Percentiles rank a stretch among this genome's conserved stretches.
Evolutionary conservation across 2,888 invertebrate genomes (phyloP).

Genomic region (Drosophila colorata): DNA sequence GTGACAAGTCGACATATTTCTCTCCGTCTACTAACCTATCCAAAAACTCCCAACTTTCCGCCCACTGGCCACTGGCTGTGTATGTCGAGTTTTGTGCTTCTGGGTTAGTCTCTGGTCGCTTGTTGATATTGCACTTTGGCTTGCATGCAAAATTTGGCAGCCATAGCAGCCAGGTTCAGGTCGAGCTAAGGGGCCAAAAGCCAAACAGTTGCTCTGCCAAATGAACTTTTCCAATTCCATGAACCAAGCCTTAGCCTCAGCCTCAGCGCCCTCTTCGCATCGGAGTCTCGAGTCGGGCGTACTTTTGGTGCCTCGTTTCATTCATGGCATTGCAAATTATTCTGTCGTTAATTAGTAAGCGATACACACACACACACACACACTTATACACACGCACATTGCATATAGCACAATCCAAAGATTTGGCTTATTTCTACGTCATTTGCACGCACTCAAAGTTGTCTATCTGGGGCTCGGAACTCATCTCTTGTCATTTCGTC

Average conservation of each 20-base stretch:
- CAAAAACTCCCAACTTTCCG: background rate
- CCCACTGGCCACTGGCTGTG: background rate
- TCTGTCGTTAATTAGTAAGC: slow-evolving; percentile 80
- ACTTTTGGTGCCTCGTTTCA: slow-evolving; percentile 38
- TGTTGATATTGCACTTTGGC: slow-evolving; percentile 80
- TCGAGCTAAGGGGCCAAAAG: slow-evolving; percentile 56
- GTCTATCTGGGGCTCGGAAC: slow-evolving; percentile 14
- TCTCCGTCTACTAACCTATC: slow-evolving; percentile 8
- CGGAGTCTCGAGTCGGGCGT: background rate
- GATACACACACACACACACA: slow-evolving; percentile 38
- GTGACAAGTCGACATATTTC: slow-evolving; percentile 72
- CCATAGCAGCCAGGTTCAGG: slow-evolving; percentile 17
- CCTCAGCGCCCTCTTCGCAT: no score
- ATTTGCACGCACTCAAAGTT: slow-evolving; percentile 70
- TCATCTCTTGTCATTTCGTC: slow-evolving; percentile 44
- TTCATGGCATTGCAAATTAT: slow-evolving; percentile 76
- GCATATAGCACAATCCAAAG: slow-evolving; percentile 30
- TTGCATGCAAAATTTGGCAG: slow-evolving; percentile 74
- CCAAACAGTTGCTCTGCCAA: slow-evolving; percentile 78
- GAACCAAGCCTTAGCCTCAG: slow-evolving; percentile 6
- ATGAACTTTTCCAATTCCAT: slow-evolving; percentile 76
- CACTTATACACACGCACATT: slow-evolving; percentile 22
- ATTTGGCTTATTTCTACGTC: slow-evolving; percentile 76
- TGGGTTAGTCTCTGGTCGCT: slow-evolving; percentile 36
- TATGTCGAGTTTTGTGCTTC: slow-evolving; percentile 10